phyloP scores from a whole-genome alignment of 2,797 vertebrate genomes.

The Acanthurus lineatus region DNA sequence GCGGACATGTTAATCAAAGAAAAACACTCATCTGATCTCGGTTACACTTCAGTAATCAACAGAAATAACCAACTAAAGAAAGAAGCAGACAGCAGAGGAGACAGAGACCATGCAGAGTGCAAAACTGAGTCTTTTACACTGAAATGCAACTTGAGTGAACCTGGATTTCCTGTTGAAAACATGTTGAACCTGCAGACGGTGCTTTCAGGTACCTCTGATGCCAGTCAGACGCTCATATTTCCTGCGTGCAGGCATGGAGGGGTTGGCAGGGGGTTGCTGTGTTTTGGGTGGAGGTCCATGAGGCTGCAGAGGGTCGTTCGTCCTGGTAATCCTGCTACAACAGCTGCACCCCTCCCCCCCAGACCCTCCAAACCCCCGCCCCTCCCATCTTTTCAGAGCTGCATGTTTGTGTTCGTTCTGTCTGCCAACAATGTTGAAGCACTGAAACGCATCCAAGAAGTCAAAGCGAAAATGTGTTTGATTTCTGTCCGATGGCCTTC shows the following conservation, averaged over 20 bases:
- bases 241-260: not conserved
- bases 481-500: too few species aligned
- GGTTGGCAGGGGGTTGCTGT: not conserved
- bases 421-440: not conserved
- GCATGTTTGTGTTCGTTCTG: not conserved
- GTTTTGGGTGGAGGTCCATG: not conserved
- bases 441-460: not conserved
- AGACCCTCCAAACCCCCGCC: not conserved
- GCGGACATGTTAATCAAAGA: not conserved
- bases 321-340: slow-evolving; percentile 41
- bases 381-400: not conserved
- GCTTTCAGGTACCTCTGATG: not conserved
- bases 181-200: not conserved
- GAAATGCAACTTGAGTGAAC: not conserved
- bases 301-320: not conserved
- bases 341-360: slow-evolving; percentile 44
- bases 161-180: not conserved
- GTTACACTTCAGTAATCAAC: not conserved
- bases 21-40: slow-evolving; percentile 1
- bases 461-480: not conserved
- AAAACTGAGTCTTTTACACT: not conserved
- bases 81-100: too few species aligned
- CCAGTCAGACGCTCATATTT: not conserved
- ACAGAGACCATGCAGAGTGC: not conserved
- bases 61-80: not conserved